Percentiles rank a stretch among this genome's conserved stretches.
Conservation (phyloP, 2,797 vertebrate species). For the Prionace glauca region DNA sequence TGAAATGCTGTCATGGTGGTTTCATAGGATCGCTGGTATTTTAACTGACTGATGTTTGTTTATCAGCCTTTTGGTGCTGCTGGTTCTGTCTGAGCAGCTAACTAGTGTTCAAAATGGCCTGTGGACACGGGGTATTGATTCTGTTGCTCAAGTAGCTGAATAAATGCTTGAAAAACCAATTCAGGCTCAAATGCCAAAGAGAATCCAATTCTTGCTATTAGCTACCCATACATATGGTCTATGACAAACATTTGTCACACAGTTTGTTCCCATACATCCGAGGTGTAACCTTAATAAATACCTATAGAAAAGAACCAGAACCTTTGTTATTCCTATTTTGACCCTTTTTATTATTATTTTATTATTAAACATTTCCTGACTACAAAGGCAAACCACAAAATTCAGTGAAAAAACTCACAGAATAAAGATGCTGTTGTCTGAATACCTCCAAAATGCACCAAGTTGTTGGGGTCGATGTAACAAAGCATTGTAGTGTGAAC, state of each 20-base stretch:
- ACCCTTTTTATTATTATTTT: neutral
- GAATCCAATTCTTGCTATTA: neutral
- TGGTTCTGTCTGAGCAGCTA: neutral
- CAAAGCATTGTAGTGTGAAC: neutral
- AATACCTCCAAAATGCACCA: conserved; percentile 12
- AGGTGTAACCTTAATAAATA: neutral
- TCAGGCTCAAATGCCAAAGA: conserved; percentile 11
- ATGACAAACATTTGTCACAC: conserved; percentile 15
- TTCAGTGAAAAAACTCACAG: neutral
- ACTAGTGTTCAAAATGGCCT: neutral
- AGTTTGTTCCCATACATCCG: neutral
- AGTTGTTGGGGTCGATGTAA: neutral
- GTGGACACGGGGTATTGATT: neutral
- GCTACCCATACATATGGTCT: neutral
- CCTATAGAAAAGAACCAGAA: neutral
- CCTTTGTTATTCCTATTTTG: neutral
- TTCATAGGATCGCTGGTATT: neutral
- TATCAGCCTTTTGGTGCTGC: neutral
- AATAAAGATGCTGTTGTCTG: conserved; percentile 17
- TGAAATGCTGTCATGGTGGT: neutral
- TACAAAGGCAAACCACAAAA: neutral
- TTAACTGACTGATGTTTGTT: neutral
- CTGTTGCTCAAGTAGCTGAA: neutral
- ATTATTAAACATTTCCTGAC: conserved; percentile 19
- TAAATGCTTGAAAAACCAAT: neutral